phyloP scores from a whole-genome alignment of 2,797 vertebrate species.

The Tokudaia muenninki region DNA sequence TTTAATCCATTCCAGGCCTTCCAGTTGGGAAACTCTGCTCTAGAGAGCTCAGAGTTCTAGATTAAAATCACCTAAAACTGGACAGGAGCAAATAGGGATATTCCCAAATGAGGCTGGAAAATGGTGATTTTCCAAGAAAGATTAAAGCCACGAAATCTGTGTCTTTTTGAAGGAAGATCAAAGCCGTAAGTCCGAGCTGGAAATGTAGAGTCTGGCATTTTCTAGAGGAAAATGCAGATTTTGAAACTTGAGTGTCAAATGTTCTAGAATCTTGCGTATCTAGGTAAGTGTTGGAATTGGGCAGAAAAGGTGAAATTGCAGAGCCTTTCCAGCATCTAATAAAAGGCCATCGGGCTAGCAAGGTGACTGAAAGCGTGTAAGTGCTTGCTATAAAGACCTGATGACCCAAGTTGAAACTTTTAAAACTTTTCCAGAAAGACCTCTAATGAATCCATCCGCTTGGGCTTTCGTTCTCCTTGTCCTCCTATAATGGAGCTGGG shows the following conservation, averaged over 20 bases:
- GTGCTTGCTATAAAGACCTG: neutral
- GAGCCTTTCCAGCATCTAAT: neutral
- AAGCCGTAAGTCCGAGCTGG: slow-evolving; percentile 17
- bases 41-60: slow-evolving; percentile 17
- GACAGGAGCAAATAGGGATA: slow-evolving; percentile 47
- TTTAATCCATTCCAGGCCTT: neutral
- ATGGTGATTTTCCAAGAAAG: neutral
- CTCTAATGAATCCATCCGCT: neutral
- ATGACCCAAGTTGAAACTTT: neutral
- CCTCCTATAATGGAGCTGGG: neutral
- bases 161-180: slow-evolving; percentile 59
- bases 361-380: too few relatives aligned
- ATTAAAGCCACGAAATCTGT: neutral
- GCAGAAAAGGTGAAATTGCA: neutral
- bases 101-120: slow-evolving; percentile 51
- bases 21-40: neutral
- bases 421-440: neutral
- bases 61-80: slow-evolving; percentile 43
- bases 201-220: slow-evolving; percentile 30
- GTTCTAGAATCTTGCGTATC: neutral
- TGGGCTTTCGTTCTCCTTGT: neutral
- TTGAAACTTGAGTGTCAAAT: slow-evolving; percentile 23
- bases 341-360: neutral
- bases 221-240: slow-evolving; percentile 42
- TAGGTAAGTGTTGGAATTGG: slow-evolving; percentile 7